Base-by-base conservation (phyloP, 2,888 invertebrate species). In the Lagria hirta region DNA sequence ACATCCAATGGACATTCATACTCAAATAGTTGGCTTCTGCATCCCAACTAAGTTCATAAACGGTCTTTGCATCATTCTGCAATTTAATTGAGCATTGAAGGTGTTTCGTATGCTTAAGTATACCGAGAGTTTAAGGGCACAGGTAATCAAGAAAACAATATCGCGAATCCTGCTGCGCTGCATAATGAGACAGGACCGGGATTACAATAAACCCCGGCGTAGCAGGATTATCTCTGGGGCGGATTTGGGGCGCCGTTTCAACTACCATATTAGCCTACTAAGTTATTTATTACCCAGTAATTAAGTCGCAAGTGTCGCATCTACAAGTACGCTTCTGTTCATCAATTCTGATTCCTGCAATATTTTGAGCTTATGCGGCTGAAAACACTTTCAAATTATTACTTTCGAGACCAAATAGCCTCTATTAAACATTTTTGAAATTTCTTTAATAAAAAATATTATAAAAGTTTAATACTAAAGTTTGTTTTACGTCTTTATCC, bases 141-240 rank as follows among this genome's bases (percentile, higher is more conserved):
- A 66, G 65, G 68, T 70, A 71, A 71, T 71, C 71, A 73, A 73
- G 72, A 73, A 73, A 72, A 72, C 72, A 73, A 73, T 73, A 72
- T 73, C 69, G 61, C 61, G 64, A 57, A 54, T 62, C 71, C 71
- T 62, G 71, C 66, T 52, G 71, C 48, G 72, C 60, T 46, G 66
- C 64, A 69, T 65, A 69, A 67, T 70, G 69, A 70, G 68, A 64
- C 65, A 60, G 61, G 62, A 57, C 49, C 59, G 66, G 61, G 64
- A 65, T 64, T 59, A 61, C 34, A 43, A 42, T 46, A 37, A 47
- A 43, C 42, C 37, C 46, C 54, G 53, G 44, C 52, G 54, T 49
- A 49, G 57, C 57, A 58, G 60, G 59, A 67, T 68, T 66, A 68
- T 67, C 67, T 59, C 48, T 52, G 58, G 58, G 50, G 54, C 51